Conservation (phyloP, 2,113 vertebrate genomes). For the Ceuthmochares aereus region DNA sequence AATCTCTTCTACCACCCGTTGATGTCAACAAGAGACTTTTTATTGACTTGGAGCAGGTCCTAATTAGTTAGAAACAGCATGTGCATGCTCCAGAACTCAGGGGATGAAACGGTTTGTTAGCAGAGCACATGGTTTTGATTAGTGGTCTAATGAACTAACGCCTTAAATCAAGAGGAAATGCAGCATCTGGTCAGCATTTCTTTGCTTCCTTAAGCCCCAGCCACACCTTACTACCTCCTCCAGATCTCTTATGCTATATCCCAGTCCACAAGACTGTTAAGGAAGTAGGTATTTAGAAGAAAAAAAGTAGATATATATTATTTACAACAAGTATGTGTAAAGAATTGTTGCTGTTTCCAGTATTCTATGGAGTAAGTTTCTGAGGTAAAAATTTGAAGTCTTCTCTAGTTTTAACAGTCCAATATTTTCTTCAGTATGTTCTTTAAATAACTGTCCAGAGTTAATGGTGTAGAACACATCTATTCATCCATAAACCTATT, state of each 20-base stretch:
- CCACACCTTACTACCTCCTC: background rate
- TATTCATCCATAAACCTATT: background rate
- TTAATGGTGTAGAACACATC: background rate
- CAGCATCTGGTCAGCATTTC: constrained; percentile 20
- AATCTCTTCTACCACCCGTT: background rate
- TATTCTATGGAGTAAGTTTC: background rate
- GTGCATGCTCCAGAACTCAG: background rate
- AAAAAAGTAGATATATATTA: background rate
- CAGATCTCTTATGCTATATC: background rate
- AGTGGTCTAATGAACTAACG: constrained; percentile 40
- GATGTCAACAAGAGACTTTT: background rate
- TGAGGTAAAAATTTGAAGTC: background rate
- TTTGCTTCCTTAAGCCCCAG: background rate
- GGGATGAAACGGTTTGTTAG: constrained; percentile 54
- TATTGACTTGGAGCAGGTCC: background rate
- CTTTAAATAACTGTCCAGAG: background rate
- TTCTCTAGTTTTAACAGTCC: background rate
- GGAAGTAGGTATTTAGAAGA: background rate
- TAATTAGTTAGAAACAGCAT: background rate
- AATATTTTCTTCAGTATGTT: background rate
- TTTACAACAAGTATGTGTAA: background rate
- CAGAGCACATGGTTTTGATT: constrained; percentile 58
- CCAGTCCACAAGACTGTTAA: background rate
- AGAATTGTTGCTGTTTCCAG: background rate
- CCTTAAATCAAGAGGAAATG: constrained; percentile 43